Evolutionary conservation across 2,797 vertebrate genomes (phyloP).

Genomic region (Sebastes oblongus): DNA sequence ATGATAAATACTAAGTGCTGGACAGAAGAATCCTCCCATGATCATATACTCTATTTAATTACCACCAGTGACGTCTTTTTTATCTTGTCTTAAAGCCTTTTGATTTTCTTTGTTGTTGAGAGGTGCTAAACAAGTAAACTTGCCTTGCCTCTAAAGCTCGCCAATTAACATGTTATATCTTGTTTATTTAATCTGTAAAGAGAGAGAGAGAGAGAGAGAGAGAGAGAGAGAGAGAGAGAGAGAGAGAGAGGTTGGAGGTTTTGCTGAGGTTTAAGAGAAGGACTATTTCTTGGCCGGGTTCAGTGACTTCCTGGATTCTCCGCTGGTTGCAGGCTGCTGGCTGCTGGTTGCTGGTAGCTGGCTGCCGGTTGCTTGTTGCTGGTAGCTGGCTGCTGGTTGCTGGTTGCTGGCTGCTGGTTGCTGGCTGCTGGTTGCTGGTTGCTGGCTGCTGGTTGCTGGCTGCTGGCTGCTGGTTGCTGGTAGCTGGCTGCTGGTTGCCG

Average conservation of each 20-base stretch:
- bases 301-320: too few species aligned
- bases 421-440: fast-evolving
- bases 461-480: fast-evolving
- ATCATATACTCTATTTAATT: background rate
- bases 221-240: background rate
- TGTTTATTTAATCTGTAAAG: too few species aligned
- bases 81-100: background rate
- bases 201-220: background rate
- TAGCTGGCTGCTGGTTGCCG: too few species aligned
- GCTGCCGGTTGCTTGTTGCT: too few species aligned
- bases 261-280: background rate
- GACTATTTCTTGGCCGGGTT: background rate
- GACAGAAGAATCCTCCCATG: background rate
- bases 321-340: too few species aligned
- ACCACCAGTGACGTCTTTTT: too few species aligned
- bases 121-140: background rate
- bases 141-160: too few species aligned
- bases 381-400: fast-evolving
- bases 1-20: background rate
- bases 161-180: too few species aligned
- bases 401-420: fast-evolving
- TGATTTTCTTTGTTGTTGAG: background rate
- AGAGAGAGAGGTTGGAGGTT: background rate
- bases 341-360: too few species aligned
- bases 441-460: fast-evolving